phyloP scores from a whole-genome alignment of 2,797 vertebrate genomes.

The Siniperca undulata region DNA sequence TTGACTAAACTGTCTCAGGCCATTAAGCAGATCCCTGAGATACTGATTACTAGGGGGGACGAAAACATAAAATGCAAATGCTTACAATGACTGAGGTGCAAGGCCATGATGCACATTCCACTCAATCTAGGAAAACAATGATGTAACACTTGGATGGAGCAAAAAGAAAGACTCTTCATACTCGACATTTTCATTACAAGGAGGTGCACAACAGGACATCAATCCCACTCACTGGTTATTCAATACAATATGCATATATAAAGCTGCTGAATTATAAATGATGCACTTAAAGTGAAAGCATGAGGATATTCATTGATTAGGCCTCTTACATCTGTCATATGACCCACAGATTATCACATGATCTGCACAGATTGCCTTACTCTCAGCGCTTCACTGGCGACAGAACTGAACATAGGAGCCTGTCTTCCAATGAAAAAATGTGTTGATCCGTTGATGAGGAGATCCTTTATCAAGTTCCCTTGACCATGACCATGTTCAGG shows the following conservation, averaged over 20 bases:
- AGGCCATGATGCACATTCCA: constrained; percentile 40
- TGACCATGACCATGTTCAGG: constrained; percentile 66
- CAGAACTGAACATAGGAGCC: constrained; percentile 24
- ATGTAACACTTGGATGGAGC: constrained; percentile 38
- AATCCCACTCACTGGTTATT: constrained; percentile 60
- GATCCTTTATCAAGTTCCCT: constrained; percentile 58
- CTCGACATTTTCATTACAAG: constrained; percentile 60
- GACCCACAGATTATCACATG: constrained; percentile 77
- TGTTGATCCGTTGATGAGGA: constrained; percentile 54
- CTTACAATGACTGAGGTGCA: constrained; percentile 58
- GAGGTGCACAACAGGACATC: constrained; percentile 48
- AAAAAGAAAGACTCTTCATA: constrained; percentile 25
- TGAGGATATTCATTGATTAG: constrained; percentile 75
- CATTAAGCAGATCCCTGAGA: constrained; percentile 75
- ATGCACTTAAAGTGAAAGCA: constrained; percentile 79
- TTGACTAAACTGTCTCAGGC: constrained; percentile 75
- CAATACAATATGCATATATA: constrained; percentile 73
- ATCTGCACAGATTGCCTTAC: constrained; percentile 75
- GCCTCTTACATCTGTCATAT: constrained; percentile 73
- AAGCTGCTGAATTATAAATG: constrained; percentile 80
- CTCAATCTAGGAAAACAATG: constrained; percentile 51
- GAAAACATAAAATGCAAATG: constrained; percentile 73
- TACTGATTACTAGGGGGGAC: constrained; percentile 66
- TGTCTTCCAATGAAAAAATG: constrained; percentile 16
- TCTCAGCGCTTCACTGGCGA: constrained; percentile 40